Evolutionary conservation across 2,888 invertebrate genomes (phyloP), one percentile per base, ranked within the genome.

Genomic region (Cotesia congregata): DNA sequence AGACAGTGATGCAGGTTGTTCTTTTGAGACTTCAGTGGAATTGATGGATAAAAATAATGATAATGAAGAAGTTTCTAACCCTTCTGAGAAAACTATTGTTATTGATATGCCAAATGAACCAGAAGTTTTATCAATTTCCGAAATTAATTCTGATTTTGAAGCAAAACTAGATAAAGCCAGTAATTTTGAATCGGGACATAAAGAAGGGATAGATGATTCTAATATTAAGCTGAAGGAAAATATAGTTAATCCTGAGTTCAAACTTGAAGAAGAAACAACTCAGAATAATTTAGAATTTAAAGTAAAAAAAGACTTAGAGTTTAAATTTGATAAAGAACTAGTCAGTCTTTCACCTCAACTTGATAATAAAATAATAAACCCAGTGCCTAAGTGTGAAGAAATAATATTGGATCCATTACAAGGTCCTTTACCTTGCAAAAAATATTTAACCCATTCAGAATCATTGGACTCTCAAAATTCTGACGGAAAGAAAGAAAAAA

Each of bases 401-500:
- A 17, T 38, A 70, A 41, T 38, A 40, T 9, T 12, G 30, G 40
- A 12, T 41, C 50, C 60, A 17, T 12, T 41, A 67, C 39, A 6
- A 17, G 61, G 38, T 38, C 2, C 67, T 75, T 38, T 73, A 7
- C 72, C 75, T 7, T 73, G 73, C 59, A 74, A 74, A 64, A 73
- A 59, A 20, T 74, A 77, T 70, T 20, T 77, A 61, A 20, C 67
- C 15, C 64, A 77, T 15, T 62, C 39, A 30, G 59, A 40, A 7
- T 77, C 77, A 40, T 40, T 74, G 3, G 74, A 71, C 1, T 1
- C 20, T 12, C 76, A 75, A 65, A 67, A 20, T 12, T 6, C 73
- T 20, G 30, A 39, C 9, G 39, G 59, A 6, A 77, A 76, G 4
- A 80, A 78, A 41, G 80, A 74, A 39, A 83, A 83, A 72, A 72